Conservation (phyloP, 1,140 invertebrate species). For the Vanessa tameamea region DNA sequence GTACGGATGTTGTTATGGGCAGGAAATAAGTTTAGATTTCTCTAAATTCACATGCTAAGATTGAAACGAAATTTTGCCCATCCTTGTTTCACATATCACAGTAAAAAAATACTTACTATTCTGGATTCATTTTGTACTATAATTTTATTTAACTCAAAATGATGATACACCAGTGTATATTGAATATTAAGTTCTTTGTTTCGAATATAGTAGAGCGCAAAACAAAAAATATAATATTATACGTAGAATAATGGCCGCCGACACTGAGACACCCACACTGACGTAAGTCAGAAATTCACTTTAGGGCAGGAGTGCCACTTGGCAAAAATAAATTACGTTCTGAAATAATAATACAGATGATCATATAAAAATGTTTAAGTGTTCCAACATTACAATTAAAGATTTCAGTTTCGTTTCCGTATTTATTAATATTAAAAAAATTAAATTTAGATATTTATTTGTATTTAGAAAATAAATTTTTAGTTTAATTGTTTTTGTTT, state of each 20-base stretch:
- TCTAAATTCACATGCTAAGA: constrained; percentile 50
- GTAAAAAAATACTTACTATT: constrained; percentile 74
- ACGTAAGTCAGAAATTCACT: constrained; percentile 75
- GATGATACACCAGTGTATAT: constrained; percentile 54
- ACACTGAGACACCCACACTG: constrained; percentile 76
- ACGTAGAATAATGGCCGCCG: constrained; percentile 79
- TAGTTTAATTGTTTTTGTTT: too few species aligned
- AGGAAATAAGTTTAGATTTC: constrained; percentile 6
- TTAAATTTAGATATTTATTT: too few species aligned
- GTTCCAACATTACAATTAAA: not conserved
- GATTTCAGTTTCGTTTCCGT: too few species aligned
- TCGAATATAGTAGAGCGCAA: constrained; percentile 57
- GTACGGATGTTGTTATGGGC: not conserved
- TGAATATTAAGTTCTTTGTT: constrained; percentile 71
- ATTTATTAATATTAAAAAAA: too few species aligned
- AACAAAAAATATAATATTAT: constrained; percentile 74
- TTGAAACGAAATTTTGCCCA: constrained; percentile 62
- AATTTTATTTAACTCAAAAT: constrained; percentile 63
- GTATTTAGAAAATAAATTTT: too few species aligned
- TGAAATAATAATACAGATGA: constrained; percentile 34
- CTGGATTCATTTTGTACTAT: constrained; percentile 79
- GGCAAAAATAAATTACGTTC: constrained; percentile 71
- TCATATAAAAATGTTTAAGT: not conserved
- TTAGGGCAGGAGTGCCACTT: constrained; percentile 75
- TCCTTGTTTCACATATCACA: constrained; percentile 63